Base-by-base conservation (phyloP, 2,797 vertebrate genomes). In the Pangasius mekongensis region DNA sequence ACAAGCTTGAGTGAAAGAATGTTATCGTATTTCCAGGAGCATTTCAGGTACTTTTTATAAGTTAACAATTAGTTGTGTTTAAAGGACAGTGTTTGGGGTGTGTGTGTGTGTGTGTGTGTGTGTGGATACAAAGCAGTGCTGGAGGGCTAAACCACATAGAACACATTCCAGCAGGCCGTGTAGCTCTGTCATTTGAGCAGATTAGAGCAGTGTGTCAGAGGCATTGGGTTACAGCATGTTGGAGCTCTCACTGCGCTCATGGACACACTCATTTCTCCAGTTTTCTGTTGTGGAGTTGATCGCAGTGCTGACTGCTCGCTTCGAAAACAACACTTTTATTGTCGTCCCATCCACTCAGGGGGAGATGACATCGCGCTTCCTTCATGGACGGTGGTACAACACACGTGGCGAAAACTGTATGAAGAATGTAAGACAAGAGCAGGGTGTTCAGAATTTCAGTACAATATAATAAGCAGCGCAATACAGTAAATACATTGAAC, bases 191-290 rank as follows among this genome's bases (percentile, higher is more conserved):
- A 95, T 96, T 95, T 95, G 27, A 54, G 27, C 18, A 20, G 47
- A 78, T 54, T 9, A 54, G 93, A 95, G 94, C 93, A 94, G 93
- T 91, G 94, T 95, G 95, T 96, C 95, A 93, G 92, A 94, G 92
- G 95, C 94, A 95, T 96, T 95, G 94, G 92, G 94, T 96, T 95
- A 95, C 94, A 93, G 39, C 27, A 93, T 92, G 93, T 94, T 91
- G 92, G 93, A 93, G 94, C 94, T 88, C 92, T 92, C 89, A 91
- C 91, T 52, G 73, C 73, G 5, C 73, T 76, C 39, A n/a, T n/a
- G 43, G 39, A 76, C 22, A 47, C 10, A 0, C 43, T 27, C 24
- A 2, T 14, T 16, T 76, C 43, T 49, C 0, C 24, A 27, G 11
- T 2, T 4, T 13, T 49, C 39, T 5, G 22, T 39, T 10, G 18